These are phyloP conservation scores for Plectus sambesii DNA, from an alignment of 1,140 invertebrate genomes.

Conservation along the genomic window DNA sequence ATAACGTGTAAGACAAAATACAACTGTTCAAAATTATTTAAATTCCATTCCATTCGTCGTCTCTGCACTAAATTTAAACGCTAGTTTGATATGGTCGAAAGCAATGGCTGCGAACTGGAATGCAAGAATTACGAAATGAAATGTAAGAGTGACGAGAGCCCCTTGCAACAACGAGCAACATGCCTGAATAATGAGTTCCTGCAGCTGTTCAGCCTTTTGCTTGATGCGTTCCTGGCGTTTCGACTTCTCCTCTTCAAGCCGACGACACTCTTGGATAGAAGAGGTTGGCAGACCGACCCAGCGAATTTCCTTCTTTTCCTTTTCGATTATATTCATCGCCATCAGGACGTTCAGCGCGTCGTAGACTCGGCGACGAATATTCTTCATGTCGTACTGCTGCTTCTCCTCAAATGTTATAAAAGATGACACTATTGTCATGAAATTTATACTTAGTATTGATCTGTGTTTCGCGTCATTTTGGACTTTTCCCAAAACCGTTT, in stretches of 20 bases:
- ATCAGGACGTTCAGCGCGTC: conserved; percentile 98
- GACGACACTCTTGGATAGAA: conserved; percentile 51
- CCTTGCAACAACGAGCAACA: conserved; percentile 11
- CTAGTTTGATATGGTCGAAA: too few relatives aligned
- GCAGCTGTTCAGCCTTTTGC: conserved; percentile 82
- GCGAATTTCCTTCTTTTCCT: conserved; percentile 98
- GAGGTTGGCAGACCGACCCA: conserved; percentile 97
- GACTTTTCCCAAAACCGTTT: not conserved
- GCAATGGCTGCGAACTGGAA: too few relatives aligned
- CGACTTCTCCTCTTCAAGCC: conserved; percentile 62
- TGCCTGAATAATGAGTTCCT: conserved; percentile 79
- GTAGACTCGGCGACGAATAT: conserved; percentile 93
- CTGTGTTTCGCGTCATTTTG: conserved; percentile 8
- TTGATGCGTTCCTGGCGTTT: conserved; percentile 74
- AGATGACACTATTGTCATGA: not conserved
- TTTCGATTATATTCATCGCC: conserved; percentile 99
- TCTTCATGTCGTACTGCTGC: conserved; percentile 95
- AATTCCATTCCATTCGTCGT: too few relatives aligned
- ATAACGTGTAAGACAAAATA: conserved; percentile 24
- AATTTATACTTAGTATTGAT: conserved; percentile 8
- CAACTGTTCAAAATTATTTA: too few relatives aligned
- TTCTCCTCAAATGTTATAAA: conserved; percentile 37
- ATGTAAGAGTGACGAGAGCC: conserved; percentile 6
- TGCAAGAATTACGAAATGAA: too few relatives aligned
- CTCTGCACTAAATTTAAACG: too few relatives aligned